Percentiles rank a stretch among this genome's conserved stretches.
Evolutionary conservation across 1,140 invertebrate genomes (phyloP).

Genomic region (Listronotus bonariensis): DNA sequence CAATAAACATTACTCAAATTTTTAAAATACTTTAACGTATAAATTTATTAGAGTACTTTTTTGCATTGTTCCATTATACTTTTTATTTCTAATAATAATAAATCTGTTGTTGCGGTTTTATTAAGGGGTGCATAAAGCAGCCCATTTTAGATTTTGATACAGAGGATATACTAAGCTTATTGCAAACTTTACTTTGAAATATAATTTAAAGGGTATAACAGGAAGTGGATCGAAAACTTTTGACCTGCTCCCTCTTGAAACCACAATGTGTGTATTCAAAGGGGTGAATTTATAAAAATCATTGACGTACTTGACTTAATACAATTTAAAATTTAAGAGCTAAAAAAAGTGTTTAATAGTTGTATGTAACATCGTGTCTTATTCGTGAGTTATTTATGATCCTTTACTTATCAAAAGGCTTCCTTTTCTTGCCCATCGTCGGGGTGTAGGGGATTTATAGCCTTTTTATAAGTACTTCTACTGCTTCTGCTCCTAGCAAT

Average conservation of each 20-base stretch:
- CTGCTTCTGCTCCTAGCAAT: too few relatives aligned
- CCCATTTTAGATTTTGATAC: background rate
- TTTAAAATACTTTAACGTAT: too few relatives aligned
- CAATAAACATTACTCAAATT: too few relatives aligned
- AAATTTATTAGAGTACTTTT: constrained; percentile 1
- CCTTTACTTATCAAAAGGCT: too few relatives aligned
- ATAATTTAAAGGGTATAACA: constrained; percentile 18
- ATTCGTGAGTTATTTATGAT: too few relatives aligned
- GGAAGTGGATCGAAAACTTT: constrained; percentile 19
- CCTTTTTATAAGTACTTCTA: too few relatives aligned
- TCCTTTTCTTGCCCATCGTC: too few relatives aligned
- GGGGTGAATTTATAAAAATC: background rate
- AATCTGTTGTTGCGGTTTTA: background rate
- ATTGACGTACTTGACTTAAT: constrained; percentile 3
- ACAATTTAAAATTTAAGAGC: too few relatives aligned
- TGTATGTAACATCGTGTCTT: too few relatives aligned
- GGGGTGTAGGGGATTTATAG: too few relatives aligned
- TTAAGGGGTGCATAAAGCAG: constrained; percentile 16
- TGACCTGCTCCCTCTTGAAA: background rate
- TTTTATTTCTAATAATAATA: constrained; percentile 6
- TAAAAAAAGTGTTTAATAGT: too few relatives aligned
- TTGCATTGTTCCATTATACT: background rate
- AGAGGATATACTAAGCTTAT: constrained; percentile 13
- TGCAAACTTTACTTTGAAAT: constrained; percentile 19
- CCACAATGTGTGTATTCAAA: constrained; percentile 1